These are phyloP conservation scores for Picathartes gymnocephalus DNA, from an alignment of 2,113 vertebrate genomes.

Conservation along the genomic window DNA sequence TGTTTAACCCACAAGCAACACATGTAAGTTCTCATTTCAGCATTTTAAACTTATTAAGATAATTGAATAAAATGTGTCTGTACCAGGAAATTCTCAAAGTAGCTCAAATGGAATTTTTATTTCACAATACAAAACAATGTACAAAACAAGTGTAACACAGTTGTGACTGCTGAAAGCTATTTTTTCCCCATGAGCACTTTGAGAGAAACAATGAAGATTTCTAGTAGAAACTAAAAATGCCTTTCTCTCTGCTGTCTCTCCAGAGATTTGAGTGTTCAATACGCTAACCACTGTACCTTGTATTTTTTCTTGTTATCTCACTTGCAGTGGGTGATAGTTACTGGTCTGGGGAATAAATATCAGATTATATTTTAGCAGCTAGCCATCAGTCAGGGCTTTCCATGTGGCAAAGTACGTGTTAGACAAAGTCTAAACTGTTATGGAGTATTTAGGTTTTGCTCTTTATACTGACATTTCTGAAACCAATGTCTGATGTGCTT, in stretches of 20 bases:
- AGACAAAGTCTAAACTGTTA: not conserved
- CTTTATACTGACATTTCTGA: not conserved
- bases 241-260: not conserved
- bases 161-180: slow-evolving; percentile 11
- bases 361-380: not conserved
- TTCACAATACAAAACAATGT: slow-evolving; percentile 3
- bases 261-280: not conserved
- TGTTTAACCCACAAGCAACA: not conserved
- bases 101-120: slow-evolving; percentile 24
- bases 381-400: not conserved
- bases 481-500: not conserved
- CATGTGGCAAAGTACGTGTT: not conserved
- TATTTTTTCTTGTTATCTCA: not conserved
- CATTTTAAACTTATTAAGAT: not conserved
- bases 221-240: slow-evolving; percentile 1
- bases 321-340: not conserved
- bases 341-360: not conserved
- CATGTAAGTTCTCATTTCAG: not conserved
- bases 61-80: not conserved
- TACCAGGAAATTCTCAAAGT: slow-evolving; percentile 4
- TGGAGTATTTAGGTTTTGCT: not conserved
- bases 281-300: not conserved
- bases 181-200: not conserved
- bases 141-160: not conserved
- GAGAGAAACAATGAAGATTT: slow-evolving; percentile 15